These are phyloP conservation scores for Litoditis marina DNA, from an alignment of 2,888 invertebrate species.

Conservation along the genomic window DNA sequence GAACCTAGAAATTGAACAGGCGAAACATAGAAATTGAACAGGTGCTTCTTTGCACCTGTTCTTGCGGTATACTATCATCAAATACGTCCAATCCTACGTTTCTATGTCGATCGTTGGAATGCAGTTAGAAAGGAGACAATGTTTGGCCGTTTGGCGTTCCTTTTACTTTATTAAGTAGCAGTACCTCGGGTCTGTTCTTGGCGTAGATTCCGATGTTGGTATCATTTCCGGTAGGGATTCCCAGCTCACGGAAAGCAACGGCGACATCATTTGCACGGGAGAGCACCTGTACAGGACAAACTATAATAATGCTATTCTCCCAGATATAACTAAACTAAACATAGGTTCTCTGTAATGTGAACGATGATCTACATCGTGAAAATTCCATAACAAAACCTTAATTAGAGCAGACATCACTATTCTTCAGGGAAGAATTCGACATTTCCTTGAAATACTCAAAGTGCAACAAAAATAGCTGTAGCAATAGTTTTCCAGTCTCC, in stretches of 20 bases:
- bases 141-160: not conserved
- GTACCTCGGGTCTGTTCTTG: slow-evolving; percentile 64
- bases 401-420: too few species aligned
- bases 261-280: slow-evolving; percentile 61
- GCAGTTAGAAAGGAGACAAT: not conserved
- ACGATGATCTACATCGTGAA: too few species aligned
- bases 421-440: too few species aligned
- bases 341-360: too few species aligned
- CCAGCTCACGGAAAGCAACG: slow-evolving; percentile 62
- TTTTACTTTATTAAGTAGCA: not conserved
- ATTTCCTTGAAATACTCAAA: too few species aligned
- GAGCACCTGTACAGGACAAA: slow-evolving; percentile 39
- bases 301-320: too few species aligned
- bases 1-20: not conserved
- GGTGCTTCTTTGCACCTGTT: not conserved
- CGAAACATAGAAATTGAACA: too few species aligned
- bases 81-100: not conserved
- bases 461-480: too few species aligned
- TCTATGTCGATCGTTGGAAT: too few species aligned
- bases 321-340: too few species aligned
- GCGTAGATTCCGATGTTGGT: slow-evolving; percentile 64
- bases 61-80: not conserved
- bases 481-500: too few species aligned
- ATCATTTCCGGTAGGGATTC: slow-evolving; percentile 59
- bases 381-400: too few species aligned